A percentile compares a stretch with the other conserved stretches of the same genome.
phyloP scores from a whole-genome alignment of 2,113 vertebrate genomes.

The Ia io region DNA sequence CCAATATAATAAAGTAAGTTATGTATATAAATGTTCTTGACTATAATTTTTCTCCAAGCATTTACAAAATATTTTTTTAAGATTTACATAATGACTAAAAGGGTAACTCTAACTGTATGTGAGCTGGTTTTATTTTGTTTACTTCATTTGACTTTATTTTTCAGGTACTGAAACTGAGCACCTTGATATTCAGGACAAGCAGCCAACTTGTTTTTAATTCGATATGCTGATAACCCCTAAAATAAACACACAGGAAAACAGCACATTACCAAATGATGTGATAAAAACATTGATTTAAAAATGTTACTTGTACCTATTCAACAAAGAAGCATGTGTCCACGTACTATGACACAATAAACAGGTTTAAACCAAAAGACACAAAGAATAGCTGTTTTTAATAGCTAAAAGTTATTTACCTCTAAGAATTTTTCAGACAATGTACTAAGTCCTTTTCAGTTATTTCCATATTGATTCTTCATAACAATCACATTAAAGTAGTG shows the following conservation, averaged over 20 bases:
- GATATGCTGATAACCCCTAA: background rate
- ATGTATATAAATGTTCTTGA: background rate
- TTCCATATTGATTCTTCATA: background rate
- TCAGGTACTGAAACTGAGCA: background rate
- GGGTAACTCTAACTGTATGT: background rate
- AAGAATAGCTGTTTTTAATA: background rate
- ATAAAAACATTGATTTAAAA: background rate
- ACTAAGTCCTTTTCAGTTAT: background rate
- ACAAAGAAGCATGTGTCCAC: background rate
- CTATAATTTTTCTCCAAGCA: background rate
- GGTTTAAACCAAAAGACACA: background rate
- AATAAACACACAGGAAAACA: background rate
- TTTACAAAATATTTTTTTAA: background rate
- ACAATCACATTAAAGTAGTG: background rate
- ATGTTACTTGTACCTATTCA: background rate
- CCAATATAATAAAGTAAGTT: background rate
- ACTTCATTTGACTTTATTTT: background rate
- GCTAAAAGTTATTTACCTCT: background rate
- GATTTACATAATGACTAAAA: background rate
- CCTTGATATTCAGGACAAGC: background rate
- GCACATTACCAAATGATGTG: background rate
- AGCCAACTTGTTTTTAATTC: background rate
- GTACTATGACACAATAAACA: background rate
- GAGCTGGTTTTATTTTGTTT: background rate
- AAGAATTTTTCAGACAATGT: background rate